Evolutionary conservation across 2,888 invertebrate species (phyloP).

Genomic region (Apotomis betuletana): DNA sequence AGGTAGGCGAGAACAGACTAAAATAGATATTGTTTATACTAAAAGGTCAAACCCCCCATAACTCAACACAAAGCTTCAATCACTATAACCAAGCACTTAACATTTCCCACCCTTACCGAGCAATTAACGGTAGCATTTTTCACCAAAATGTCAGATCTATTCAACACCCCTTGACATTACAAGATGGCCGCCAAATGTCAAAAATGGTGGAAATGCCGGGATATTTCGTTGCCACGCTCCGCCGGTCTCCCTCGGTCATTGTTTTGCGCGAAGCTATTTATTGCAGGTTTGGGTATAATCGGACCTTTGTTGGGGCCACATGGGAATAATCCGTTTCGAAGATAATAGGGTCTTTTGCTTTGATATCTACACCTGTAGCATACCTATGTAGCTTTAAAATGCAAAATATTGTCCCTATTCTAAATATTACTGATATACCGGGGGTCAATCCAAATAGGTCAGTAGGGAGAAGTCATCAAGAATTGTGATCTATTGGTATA

Average conservation of each 20-base stretch:
- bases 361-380: too few relatives aligned
- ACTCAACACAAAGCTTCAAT: neutral
- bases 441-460: too few relatives aligned
- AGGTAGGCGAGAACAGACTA: too few relatives aligned
- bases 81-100: slow-evolving; percentile 17
- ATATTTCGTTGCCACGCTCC: slow-evolving; percentile 23
- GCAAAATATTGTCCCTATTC: neutral
- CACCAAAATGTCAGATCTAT: slow-evolving; percentile 33
- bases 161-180: slow-evolving; percentile 31
- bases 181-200: slow-evolving; percentile 39
- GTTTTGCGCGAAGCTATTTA: slow-evolving; percentile 38
- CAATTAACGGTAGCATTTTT: slow-evolving; percentile 29
- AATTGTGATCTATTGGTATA: too few relatives aligned
- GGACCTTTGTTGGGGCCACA: slow-evolving; percentile 37
- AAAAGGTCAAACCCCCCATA: too few relatives aligned
- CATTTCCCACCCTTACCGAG: slow-evolving; percentile 25
- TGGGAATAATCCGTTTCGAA: slow-evolving; percentile 40
- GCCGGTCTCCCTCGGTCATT: slow-evolving; percentile 40
- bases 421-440: too few relatives aligned
- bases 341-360: slow-evolving; percentile 25
- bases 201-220: slow-evolving; percentile 33
- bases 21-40: too few relatives aligned
- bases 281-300: slow-evolving; percentile 44
- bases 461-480: too few relatives aligned
- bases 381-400: neutral